Evolutionary conservation across 1,140 invertebrate species (phyloP).

Genomic region (Tetramorium parvispinum): DNA sequence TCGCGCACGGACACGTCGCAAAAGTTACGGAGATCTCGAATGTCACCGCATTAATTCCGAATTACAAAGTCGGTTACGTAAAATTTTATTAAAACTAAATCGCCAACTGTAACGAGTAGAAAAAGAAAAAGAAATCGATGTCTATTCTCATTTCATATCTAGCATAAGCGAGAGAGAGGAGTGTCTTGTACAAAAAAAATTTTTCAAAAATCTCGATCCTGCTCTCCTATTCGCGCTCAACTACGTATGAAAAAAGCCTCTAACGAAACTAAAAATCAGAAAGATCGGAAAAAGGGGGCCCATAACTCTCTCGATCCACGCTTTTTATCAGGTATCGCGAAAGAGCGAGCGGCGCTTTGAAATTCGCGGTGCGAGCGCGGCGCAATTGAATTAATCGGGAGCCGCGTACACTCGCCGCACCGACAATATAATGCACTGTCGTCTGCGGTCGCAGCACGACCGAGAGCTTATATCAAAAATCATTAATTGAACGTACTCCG

Average conservation of each 20-base stretch:
- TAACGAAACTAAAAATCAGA: conserved; percentile 52
- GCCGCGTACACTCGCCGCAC: conserved; percentile 31
- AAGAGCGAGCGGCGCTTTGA: conserved; percentile 47
- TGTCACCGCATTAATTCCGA: conserved; percentile 54
- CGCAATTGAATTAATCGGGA: conserved; percentile 58
- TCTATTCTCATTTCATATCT: conserved; percentile 4
- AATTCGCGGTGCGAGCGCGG: conserved; percentile 56
- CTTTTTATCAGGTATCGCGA: conserved; percentile 46
- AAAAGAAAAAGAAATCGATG: neutral
- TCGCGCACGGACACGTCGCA: conserved; percentile 8
- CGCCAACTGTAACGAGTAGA: neutral
- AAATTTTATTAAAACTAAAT: conserved; percentile 52
- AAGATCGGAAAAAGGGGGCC: conserved; percentile 17
- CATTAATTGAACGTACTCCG: conserved; percentile 60
- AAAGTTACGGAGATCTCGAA: conserved; percentile 46
- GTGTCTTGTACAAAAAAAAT: neutral
- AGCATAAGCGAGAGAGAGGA: no score
- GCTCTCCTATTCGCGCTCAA: neutral
- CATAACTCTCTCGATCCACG: conserved; percentile 36
- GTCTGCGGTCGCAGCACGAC: conserved; percentile 54
- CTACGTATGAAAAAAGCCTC: neutral
- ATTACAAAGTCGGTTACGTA: conserved; percentile 35
- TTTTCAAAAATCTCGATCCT: neutral
- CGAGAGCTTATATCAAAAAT: conserved; percentile 61
- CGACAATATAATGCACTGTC: conserved; percentile 56